Percentiles rank a stretch among this genome's conserved stretches.
These are phyloP conservation scores for Bovichtus variegatus DNA, from an alignment of 2,797 vertebrate genomes.

Conservation along the genomic window DNA sequence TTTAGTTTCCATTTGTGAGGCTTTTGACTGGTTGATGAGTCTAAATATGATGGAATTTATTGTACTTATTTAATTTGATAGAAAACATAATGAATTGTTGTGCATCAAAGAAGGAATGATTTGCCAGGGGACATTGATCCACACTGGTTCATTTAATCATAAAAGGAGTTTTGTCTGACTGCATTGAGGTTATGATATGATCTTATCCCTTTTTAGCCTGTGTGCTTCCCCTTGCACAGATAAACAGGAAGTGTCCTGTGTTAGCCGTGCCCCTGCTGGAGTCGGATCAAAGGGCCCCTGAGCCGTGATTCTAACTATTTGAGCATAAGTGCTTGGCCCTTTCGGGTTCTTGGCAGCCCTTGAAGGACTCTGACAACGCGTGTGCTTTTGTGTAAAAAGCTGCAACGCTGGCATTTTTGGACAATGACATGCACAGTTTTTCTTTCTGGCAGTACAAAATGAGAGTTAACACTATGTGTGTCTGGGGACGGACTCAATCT, in stretches of 20 bases:
- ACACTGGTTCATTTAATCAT: constrained; percentile 8
- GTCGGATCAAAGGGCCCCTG: constrained; percentile 42
- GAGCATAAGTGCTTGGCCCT: constrained; percentile 43
- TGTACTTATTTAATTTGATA: background rate
- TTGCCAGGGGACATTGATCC: constrained; percentile 4
- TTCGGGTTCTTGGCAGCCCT: constrained; percentile 45
- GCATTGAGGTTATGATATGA: constrained; percentile 14
- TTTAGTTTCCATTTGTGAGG: background rate
- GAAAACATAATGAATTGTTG: background rate
- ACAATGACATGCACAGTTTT: constrained; percentile 38
- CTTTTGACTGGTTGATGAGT: background rate
- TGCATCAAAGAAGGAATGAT: background rate
- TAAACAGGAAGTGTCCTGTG: constrained; percentile 22
- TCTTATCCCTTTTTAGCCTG: background rate
- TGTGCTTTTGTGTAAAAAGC: constrained; percentile 49
- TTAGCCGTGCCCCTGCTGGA: constrained; percentile 32
- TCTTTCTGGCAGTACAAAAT: constrained; percentile 34
- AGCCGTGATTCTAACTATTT: constrained; percentile 46
- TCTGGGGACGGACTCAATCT: background rate
- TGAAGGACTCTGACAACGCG: constrained; percentile 23
- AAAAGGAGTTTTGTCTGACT: constrained; percentile 1
- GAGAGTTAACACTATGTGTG: constrained; percentile 31
- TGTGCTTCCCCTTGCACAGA: constrained; percentile 11
- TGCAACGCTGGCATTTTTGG: constrained; percentile 50
- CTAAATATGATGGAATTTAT: background rate